A percentile compares a stretch with the other conserved stretches of the same genome.
These are phyloP conservation scores for Synergus japonicus DNA, from an alignment of 2,888 invertebrate genomes.

Conservation along the genomic window DNA sequence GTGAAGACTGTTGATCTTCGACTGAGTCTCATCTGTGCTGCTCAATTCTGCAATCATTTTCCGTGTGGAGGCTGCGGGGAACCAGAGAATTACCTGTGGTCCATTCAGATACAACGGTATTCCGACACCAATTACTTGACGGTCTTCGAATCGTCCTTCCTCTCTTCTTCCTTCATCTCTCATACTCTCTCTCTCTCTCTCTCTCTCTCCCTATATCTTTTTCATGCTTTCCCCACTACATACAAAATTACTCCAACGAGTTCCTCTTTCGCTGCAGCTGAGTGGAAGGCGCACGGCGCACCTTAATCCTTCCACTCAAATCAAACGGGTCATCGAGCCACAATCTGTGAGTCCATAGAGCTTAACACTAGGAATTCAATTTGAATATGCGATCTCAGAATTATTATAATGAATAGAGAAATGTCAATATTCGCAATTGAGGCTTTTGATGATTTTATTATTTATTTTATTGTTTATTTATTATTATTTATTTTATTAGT, in stretches of 20 bases:
- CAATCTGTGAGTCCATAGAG: constrained; percentile 4
- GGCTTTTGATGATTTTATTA: not conserved
- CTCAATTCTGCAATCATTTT: constrained; percentile 42
- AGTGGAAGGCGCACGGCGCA: constrained; percentile 28
- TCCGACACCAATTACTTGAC: constrained; percentile 77
- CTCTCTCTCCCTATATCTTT: not conserved
- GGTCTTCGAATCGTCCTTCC: constrained; percentile 47
- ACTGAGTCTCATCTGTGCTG: constrained; percentile 45
- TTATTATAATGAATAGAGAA: not conserved
- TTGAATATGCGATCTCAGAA: not conserved
- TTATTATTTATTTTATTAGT: too few relatives aligned
- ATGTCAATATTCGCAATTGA: not conserved
- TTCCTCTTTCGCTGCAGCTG: not conserved
- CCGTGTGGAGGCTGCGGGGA: constrained; percentile 57
- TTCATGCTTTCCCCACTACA: constrained; percentile 2
- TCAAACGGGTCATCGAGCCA: not conserved
- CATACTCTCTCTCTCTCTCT: constrained; percentile 10
- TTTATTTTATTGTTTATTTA: not conserved
- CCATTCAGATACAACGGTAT: constrained; percentile 79
- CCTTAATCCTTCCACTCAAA: constrained; percentile 19
- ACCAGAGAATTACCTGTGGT: constrained; percentile 69
- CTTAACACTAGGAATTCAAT: not conserved
- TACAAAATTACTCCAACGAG: not conserved
- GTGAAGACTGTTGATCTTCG: constrained; percentile 46
- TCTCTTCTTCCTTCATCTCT: constrained; percentile 17